Base-by-base conservation (phyloP, 2,797 vertebrate genomes). In the Crypturellus tataupa region DNA sequence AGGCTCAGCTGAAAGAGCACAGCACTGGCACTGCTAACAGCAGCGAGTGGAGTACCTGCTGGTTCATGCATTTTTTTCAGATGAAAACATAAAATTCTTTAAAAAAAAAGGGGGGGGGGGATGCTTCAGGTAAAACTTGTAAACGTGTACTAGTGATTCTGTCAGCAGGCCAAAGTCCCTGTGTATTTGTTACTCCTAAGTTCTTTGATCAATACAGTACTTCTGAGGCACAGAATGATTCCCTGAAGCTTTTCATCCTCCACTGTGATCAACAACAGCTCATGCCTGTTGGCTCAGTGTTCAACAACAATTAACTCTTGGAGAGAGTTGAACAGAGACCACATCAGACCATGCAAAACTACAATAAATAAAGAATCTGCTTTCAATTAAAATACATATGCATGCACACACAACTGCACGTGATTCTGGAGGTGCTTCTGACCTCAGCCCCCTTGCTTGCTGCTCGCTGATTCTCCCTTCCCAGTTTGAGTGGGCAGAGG, bases 381-480 rank as follows among this genome's bases (percentile, higher is more conserved):
- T 79, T 65, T 89, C 87, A 93, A 93, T 95, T 95, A 87, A 94
- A 82, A 63, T 29, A 95, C 88, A 95, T 90, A 94, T 90, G 80
- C 53, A 69, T 24, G 91, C 90, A 93, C 64, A 53, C 73, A 94
- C 60, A 93, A 89, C 83, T 85, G 53, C 62, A 79, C 72, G 18
- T 65, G 72, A 90, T 95, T 96, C 89, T 46, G 20, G 95, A 96
- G 96, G 96, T 97, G 97, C 96, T 97, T 96, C 94, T 97, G 94
- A 97, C 97, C 97, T 97, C 87, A 97, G 93, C 89, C 85, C 93
- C 76, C 44, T 96, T 97, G 80, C 95, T 97, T 97, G 89, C 58
- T 87, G 64, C 53, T 83, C 23, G 4, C 44, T 17, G 44, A 9
- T 82, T 64, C 60, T 39, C 62, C 62, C 39, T 23, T 29, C 39